phyloP scores from a whole-genome alignment of 2,113 vertebrate genomes.

The human region GRCh38 chr2:30569501-30570000 shows the following conservation, averaged over 20 bases:
- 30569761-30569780: neutral
- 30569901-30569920: neutral
- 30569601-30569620: neutral
- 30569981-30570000: neutral
- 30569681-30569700: neutral
- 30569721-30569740: constrained; percentile 12
- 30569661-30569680: neutral
- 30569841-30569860: neutral
- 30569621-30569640: neutral
- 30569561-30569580: neutral
- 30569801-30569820: constrained; percentile 23
- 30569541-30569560: constrained; percentile 27
- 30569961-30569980: neutral
- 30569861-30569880: neutral
- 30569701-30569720: neutral
- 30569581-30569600: constrained; percentile 15
- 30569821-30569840: neutral
- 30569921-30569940: neutral
- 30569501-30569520: neutral
- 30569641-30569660: neutral
- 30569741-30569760: neutral
- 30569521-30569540: neutral
- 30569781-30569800: neutral
- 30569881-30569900: neutral
- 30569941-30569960: neutral